These are phyloP conservation scores for Lysiphlebus fabarum DNA, from an alignment of 1,140 invertebrate genomes.

Conservation along the genomic window DNA sequence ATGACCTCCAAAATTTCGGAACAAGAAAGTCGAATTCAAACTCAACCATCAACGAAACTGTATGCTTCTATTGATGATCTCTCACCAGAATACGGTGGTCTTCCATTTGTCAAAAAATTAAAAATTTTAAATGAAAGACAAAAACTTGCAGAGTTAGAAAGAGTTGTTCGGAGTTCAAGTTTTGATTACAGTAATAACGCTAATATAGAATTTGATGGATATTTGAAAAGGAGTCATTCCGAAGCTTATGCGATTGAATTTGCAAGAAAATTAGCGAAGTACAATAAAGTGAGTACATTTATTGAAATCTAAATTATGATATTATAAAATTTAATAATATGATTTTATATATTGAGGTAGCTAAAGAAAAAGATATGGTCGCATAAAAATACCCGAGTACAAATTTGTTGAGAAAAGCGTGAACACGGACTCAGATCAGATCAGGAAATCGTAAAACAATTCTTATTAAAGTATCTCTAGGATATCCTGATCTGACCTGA, in stretches of 20 bases:
- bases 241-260: constrained; percentile 58
- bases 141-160: constrained; percentile 77
- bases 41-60: constrained; percentile 59
- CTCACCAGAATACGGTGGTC: constrained; percentile 81
- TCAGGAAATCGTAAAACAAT: too few relatives aligned
- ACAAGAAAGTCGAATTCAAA: constrained; percentile 41
- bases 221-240: constrained; percentile 64
- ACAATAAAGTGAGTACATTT: constrained; percentile 40
- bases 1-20: constrained; percentile 33
- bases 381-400: too few relatives aligned
- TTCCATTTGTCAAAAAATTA: constrained; percentile 83
- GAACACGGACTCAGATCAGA: too few relatives aligned
- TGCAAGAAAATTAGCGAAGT: constrained; percentile 45
- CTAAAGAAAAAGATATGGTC: too few relatives aligned
- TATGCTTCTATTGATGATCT: constrained; percentile 80
- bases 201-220: constrained; percentile 58
- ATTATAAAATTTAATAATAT: too few relatives aligned
- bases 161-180: constrained; percentile 73
- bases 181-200: constrained; percentile 69
- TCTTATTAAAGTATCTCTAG: too few relatives aligned
- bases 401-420: too few relatives aligned
- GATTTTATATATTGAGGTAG: too few relatives aligned
- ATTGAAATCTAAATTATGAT: too few relatives aligned
- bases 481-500: too few relatives aligned
- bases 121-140: constrained; percentile 85